Evolutionary conservation across 2,888 invertebrate genomes (phyloP), one percentile per base, ranked within the genome.

Genomic region (Trachelus tabidus): DNA sequence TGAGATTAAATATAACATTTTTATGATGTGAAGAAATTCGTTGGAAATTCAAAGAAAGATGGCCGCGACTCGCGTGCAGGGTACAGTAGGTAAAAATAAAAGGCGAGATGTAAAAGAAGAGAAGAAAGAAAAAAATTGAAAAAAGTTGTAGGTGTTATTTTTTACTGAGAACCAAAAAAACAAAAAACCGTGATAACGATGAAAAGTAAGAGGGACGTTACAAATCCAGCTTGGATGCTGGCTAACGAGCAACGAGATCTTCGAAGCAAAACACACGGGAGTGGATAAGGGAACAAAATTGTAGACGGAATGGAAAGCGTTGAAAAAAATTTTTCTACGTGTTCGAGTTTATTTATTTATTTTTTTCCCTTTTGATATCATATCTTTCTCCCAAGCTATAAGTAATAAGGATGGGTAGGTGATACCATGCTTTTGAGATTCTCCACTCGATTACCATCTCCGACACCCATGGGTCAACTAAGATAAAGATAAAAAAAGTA

Each of bases 1-100:
- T 56, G 34, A 77, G 84, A 86, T 86, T 83, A 85, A 86, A 85
- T 85, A 81, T 81, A 85, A 83, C 81, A 83, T 80, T 85, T 56
- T 86, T 84, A 83, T 81, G 80, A 81, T 77, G 75, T 56, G 23
- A 23, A 78, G 81, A 75, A n/a, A 11, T 75, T 75, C 40, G 23
- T 37, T 15, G n/a, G 11, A 31, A 23, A 30, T 34, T 76, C 30
- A n/a, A 35, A 69, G n/a, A 76, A 34, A 35, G 11, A 33, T 76
- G 69, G 3, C 76, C 69, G 15, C 76, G 0, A 34, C 76, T 3
- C 40, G 2, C 2, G 40, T 9, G 9, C 1, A 23, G 23, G 23
- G 9, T 23, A 23, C 23, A 23, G 2, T 56, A 56, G 23, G 23
- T 23, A 15, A 56, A 56, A 56, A 56, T 56, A 56, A 56, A 56